Conservation (phyloP, 2,888 invertebrate species). For the Pachliopta kotzebuea region DNA sequence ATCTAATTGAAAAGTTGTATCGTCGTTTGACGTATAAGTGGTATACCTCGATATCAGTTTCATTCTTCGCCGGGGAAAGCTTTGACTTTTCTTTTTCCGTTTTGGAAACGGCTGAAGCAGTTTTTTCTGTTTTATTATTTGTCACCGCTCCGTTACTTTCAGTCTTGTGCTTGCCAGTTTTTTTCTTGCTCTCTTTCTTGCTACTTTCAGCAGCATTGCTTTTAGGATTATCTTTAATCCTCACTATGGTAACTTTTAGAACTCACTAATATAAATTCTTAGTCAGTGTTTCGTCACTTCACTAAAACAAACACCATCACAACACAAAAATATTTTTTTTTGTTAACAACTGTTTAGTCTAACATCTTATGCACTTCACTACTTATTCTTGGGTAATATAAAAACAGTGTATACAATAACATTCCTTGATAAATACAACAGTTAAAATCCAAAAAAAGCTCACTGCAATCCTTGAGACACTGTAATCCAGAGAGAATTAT, state of each 20-base stretch:
- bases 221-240: conserved; percentile 82
- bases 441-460: conserved; percentile 48
- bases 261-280: conserved; percentile 39
- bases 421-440: background rate
- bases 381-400: conserved; percentile 6
- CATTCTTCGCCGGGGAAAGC: conserved; percentile 54
- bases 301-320: conserved; percentile 30
- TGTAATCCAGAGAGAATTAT: conserved; percentile 65
- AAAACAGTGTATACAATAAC: conserved; percentile 22
- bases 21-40: too few species aligned
- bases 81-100: conserved; percentile 59
- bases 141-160: conserved; percentile 76
- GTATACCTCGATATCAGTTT: conserved; percentile 57
- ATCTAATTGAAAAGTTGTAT: too few species aligned
- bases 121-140: conserved; percentile 60
- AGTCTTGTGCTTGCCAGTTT: conserved; percentile 80
- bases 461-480: conserved; percentile 77
- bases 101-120: conserved; percentile 54
- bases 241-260: conserved; percentile 83
- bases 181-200: conserved; percentile 83
- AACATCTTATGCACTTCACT: conserved; percentile 5
- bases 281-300: conserved; percentile 15
- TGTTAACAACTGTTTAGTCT: background rate
- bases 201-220: conserved; percentile 82
- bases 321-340: conserved; percentile 1